Base-by-base conservation (phyloP, 2,888 invertebrate genomes). In the Leptura quadrifasciata region DNA sequence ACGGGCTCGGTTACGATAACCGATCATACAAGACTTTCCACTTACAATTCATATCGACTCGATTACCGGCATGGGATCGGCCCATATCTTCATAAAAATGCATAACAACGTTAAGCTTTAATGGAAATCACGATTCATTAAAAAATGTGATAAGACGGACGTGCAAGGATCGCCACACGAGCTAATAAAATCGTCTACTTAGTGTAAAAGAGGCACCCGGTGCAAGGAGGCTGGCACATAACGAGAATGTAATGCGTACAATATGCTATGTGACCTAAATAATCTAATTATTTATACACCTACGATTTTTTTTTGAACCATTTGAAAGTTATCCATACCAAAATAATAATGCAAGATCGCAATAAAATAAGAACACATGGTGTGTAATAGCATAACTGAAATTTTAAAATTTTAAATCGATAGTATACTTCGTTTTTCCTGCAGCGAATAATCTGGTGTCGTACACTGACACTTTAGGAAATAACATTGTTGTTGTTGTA, bases 61-160 rank as follows among this genome's bases (percentile, higher is more conserved):
- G 85, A 84, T 83, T 82, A 79, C 81, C 73, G 80, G 78, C 80
- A 81, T 79, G 85, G 85, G 85, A 83, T 85, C 85, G 86, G 85
- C 83, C 84, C 86, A 84, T 87, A 87, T 86, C 87, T 85, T 83
- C 77, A 82, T 81, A 84, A 85, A 85, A 86, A 86, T 82, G 85
- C 83, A 81, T 82, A 83, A 86, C 86, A 87, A 81, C 87, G 83
- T 86, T 87, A 86, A 84, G 87, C 86, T 86, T 86, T 87, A 87
- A 86, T 85, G 86, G 86, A 86, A 85, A 87, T 85, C 86, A 85
- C 85, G 84, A 86, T 87, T 87, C 86, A 86, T 87, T 87, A 86
- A 76, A 77, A 77, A 63, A 65, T 65, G 72, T 77, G 79, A 79
- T 79, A 79, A 79, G 72, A 55, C 55, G 15, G 52, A 70, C 39